A percentile compares a stretch with the other conserved stretches of the same genome.
Conservation (phyloP, 1,140 invertebrate species). For the Heterodera carotae region DNA sequence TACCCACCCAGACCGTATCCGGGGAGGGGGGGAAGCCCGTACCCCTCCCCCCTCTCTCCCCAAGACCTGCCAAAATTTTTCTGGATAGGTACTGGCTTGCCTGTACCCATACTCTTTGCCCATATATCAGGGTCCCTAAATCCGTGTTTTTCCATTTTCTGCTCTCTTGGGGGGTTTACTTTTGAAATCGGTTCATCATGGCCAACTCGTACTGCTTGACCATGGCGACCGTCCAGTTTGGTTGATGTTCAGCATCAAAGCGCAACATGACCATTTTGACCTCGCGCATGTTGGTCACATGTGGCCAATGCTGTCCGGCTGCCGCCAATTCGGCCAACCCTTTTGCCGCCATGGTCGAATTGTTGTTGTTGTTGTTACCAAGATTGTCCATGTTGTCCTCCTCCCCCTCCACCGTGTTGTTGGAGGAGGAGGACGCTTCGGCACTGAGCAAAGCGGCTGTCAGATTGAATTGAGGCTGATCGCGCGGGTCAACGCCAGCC, state of each 20-base stretch:
- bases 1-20: no score
- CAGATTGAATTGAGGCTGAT: conserved; percentile 25
- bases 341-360: not conserved
- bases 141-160: no score
- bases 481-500: not conserved
- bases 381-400: conserved; percentile 3
- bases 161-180: no score
- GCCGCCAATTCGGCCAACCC: conserved; percentile 7
- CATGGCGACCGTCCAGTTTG: conserved; percentile 50
- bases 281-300: conserved; percentile 58
- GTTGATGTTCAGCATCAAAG: conserved; percentile 59
- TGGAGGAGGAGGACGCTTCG: not conserved
- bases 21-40: no score
- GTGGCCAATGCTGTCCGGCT: not conserved
- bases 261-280: conserved; percentile 63
- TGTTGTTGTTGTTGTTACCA: not conserved
- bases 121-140: no score
- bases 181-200: conserved; percentile 55
- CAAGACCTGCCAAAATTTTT: no score
- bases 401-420: not conserved
- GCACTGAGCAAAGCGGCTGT: conserved; percentile 19
- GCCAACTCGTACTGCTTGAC: conserved; percentile 62
- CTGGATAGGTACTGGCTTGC: no score
- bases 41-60: no score
- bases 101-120: no score